These are phyloP conservation scores for Nerophis lumbriciformis DNA, from an alignment of 2,113 vertebrate genomes.

Conservation along the genomic window DNA sequence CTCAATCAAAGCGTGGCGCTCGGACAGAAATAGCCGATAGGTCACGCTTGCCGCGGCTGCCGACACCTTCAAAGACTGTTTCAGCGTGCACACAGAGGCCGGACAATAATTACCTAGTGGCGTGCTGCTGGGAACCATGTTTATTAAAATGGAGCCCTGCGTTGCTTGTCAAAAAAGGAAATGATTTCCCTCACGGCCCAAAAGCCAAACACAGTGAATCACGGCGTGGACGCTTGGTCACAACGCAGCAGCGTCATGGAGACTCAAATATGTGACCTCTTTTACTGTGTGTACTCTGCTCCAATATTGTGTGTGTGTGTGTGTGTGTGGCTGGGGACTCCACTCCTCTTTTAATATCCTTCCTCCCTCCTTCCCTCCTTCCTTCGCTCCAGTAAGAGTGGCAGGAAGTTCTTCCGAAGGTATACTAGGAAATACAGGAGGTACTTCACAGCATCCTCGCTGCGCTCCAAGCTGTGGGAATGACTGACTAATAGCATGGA, in stretches of 20 bases:
- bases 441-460: slow-evolving; percentile 89
- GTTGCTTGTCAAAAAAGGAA: background rate
- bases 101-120: background rate
- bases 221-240: background rate
- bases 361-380: slow-evolving; percentile 54
- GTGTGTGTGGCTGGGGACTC: background rate
- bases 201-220: background rate
- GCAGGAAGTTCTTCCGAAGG: slow-evolving; percentile 94
- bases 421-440: slow-evolving; percentile 93
- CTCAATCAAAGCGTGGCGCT: no score
- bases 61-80: no score
- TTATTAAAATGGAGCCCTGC: background rate
- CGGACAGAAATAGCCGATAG: no score
- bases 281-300: background rate
- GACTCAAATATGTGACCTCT: no score
- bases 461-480: slow-evolving; percentile 78
- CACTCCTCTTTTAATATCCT: slow-evolving; percentile 54
- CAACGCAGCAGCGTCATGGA: background rate
- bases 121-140: background rate
- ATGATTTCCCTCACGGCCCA: background rate
- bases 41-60: no score
- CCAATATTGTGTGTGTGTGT: slow-evolving; percentile 4
- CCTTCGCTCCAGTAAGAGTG: slow-evolving; percentile 83
- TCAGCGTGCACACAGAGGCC: background rate
- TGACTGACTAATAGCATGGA: slow-evolving; percentile 87